These are phyloP conservation scores for Schizopygopsis malacanthus DNA, from an alignment of 2,797 vertebrate genomes.

Conservation along the genomic window DNA sequence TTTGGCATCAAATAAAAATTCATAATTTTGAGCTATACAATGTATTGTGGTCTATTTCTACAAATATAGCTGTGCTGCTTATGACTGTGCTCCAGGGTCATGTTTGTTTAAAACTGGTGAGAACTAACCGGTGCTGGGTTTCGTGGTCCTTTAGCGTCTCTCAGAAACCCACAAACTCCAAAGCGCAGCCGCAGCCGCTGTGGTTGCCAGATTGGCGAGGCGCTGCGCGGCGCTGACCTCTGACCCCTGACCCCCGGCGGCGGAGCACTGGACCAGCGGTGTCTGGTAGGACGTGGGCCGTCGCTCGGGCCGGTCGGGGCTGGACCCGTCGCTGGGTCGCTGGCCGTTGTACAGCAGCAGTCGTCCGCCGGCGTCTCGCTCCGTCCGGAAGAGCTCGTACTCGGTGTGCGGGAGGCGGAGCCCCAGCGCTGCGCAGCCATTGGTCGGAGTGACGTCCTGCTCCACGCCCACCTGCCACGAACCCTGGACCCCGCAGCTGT, in stretches of 20 bases:
- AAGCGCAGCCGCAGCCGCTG: slow-evolving; percentile 18
- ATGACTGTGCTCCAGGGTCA: no score
- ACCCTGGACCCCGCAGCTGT: slow-evolving; percentile 90
- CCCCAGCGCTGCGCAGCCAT: slow-evolving; percentile 93
- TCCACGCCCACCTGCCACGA: slow-evolving; percentile 94
- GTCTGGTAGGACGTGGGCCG: slow-evolving; percentile 96
- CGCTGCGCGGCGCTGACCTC: slow-evolving; percentile 68
- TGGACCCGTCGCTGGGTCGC: slow-evolving; percentile 93
- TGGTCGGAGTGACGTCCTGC: slow-evolving; percentile 93
- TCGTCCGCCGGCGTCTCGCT: slow-evolving; percentile 85
- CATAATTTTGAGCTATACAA: no score
- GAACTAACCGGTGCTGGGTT: no score
- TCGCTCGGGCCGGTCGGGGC: slow-evolving; percentile 89
- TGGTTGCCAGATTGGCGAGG: slow-evolving; percentile 2
- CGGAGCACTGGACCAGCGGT: slow-evolving; percentile 89
- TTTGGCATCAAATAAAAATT: no score
- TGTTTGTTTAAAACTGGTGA: no score
- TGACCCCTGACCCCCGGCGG: slow-evolving; percentile 45
- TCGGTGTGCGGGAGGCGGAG: slow-evolving; percentile 97
- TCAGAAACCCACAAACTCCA: slow-evolving; percentile 63
- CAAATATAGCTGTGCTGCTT: no score
- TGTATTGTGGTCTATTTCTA: no score
- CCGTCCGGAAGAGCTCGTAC: slow-evolving; percentile 97
- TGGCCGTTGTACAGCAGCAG: slow-evolving; percentile 95
- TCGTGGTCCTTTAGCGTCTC: slow-evolving; percentile 64